These are phyloP conservation scores for Perca flavescens DNA, from an alignment of 2,113 vertebrate species.

Conservation along the genomic window DNA sequence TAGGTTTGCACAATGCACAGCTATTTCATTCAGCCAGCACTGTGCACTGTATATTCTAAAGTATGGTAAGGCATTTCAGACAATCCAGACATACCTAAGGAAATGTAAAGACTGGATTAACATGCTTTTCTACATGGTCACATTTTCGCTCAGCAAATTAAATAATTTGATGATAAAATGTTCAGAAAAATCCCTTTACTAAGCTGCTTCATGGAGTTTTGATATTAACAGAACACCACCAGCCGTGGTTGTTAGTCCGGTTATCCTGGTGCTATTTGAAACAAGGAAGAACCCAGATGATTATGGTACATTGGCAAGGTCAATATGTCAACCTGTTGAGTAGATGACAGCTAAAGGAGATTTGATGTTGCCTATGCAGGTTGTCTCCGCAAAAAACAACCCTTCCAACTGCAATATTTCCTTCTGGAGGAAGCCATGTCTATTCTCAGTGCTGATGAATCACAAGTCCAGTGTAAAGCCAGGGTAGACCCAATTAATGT, in stretches of 20 bases:
- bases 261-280: not conserved
- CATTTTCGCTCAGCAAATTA: not conserved
- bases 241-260: not conserved
- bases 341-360: not conserved
- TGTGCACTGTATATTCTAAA: not conserved
- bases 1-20: not conserved
- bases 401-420: not conserved
- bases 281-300: not conserved
- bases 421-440: constrained; percentile 1
- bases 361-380: not conserved
- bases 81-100: not conserved
- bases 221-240: constrained; percentile 1
- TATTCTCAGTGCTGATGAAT: constrained; percentile 42
- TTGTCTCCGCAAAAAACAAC: not conserved
- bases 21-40: not conserved
- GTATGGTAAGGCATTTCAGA: not conserved
- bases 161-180: not conserved
- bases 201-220: not conserved
- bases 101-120: constrained; percentile 26
- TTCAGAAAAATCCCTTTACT: not conserved
- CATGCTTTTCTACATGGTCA: constrained; percentile 15
- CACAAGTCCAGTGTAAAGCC: constrained; percentile 28
- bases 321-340: not conserved
- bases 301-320: not conserved
- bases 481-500: not conserved